A percentile compares a stretch with the other conserved stretches of the same genome.
Conservation (phyloP, 1,140 invertebrate genomes). For the Drosophila orosa region DNA sequence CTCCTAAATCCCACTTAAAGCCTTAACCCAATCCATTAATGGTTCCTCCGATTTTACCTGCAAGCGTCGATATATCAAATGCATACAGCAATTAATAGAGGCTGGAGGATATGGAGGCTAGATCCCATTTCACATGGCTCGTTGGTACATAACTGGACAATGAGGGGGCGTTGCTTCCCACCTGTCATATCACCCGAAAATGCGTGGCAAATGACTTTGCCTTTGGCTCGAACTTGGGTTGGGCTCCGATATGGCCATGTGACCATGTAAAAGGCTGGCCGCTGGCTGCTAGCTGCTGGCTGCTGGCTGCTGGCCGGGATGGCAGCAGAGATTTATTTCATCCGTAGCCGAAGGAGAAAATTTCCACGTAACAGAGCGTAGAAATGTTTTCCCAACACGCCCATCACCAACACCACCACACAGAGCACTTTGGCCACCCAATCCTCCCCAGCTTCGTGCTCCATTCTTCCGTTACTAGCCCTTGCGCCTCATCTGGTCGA, state of each 20-base stretch:
- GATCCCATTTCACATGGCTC: neutral
- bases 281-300: conserved; percentile 2
- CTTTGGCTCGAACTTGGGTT: conserved; percentile 34
- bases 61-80: conserved; percentile 5
- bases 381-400: conserved; percentile 59
- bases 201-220: conserved; percentile 49
- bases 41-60: neutral
- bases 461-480: conserved; percentile 9
- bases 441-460: neutral
- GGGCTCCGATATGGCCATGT: conserved; percentile 2
- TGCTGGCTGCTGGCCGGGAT: conserved; percentile 7
- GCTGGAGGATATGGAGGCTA: no score
- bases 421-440: conserved; percentile 4
- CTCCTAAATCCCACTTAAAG: neutral
- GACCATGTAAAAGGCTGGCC: conserved; percentile 19
- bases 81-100: conserved; percentile 12
- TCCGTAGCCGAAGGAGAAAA: conserved; percentile 71
- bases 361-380: conserved; percentile 76
- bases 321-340: conserved; percentile 71
- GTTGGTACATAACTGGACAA: conserved; percentile 2
- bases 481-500: conserved; percentile 31
- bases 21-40: neutral
- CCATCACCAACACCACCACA: conserved; percentile 22
- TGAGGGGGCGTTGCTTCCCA: neutral
- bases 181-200: conserved; percentile 40